Evolutionary conservation across 2,113 vertebrate species (phyloP), one percentile per base, ranked within the genome.

Genomic region (Protobothrops flavoviridis): DNA sequence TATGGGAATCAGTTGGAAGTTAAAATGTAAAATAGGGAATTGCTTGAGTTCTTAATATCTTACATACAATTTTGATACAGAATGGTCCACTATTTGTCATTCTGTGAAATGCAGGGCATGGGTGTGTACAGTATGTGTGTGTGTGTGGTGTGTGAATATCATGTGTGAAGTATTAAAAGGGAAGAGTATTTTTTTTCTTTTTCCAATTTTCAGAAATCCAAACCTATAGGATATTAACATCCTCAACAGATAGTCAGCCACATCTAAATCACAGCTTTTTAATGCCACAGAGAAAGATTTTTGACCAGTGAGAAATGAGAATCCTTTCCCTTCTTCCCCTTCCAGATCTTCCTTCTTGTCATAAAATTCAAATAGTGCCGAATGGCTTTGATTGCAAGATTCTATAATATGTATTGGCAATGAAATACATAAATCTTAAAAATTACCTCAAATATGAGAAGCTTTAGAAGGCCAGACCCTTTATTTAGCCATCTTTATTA

Each of bases 401-500:
- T 56, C 55, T 56, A 11, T 86, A 57, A 92, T 56, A 24, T 45
- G 33, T 26, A 53, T 12, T 55, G 21, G 50, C 86, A 69, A 88
- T 55, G 33, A 39, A 64, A 74, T 21, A 64, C 50, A 50, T 10
- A 45, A 52, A 57, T 89, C 81, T 93, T 93, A 23, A 85, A 33
- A 59, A 90, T 69, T n/a, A 89, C 55, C 61, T 92, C 87, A 89
- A 69, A 48, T 59, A 86, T 26, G 52, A 90, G 56, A 52, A 86
- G n/a, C 1, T 48, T 57, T 93, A 85, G 23, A 85, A 85, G 95
- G 2, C 50, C 93, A 94, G 53, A 92, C 1, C 24, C 90, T 88
- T 94, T 93, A 90, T 53, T 92, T 93, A 95, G 3, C 81, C 21
- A 89, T 4, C 6, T 93, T 94, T 96, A 93, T 94, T 94, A 95